These are phyloP conservation scores for Thecocarcelia acutangulata DNA, from an alignment of 2,888 invertebrate species.

Conservation along the genomic window DNA sequence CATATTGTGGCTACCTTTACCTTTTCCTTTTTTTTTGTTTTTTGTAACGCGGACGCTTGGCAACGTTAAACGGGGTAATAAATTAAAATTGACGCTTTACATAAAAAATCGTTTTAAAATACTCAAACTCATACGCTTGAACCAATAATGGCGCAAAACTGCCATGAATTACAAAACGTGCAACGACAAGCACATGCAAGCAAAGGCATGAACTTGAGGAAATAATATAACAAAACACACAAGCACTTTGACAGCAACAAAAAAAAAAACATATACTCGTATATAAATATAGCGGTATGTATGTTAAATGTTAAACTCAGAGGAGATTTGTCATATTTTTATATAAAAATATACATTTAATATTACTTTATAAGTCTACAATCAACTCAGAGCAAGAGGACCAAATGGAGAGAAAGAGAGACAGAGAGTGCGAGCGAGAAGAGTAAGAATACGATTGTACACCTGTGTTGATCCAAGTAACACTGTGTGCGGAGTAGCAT, in stretches of 20 bases:
- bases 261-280: neutral
- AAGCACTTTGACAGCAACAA: too few relatives aligned
- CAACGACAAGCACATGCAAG: neutral
- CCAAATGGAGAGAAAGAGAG: too few relatives aligned
- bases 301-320: slow-evolving; percentile 11
- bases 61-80: slow-evolving; percentile 60
- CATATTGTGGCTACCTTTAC: slow-evolving; percentile 34
- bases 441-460: neutral
- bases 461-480: neutral
- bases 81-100: slow-evolving; percentile 71
- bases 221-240: slow-evolving; percentile 2
- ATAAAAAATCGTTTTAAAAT: slow-evolving; percentile 65
- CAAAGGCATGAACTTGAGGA: neutral
- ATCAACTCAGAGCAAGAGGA: too few relatives aligned
- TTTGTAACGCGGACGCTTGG: slow-evolving; percentile 4
- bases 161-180: neutral
- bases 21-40: neutral
- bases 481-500: slow-evolving; percentile 37
- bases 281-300: neutral
- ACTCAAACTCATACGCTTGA: slow-evolving; percentile 20
- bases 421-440: too few relatives aligned
- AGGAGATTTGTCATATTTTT: slow-evolving; percentile 57
- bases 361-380: neutral
- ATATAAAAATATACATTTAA: neutral
- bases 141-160: slow-evolving; percentile 7